Base-by-base conservation (phyloP, 1,140 invertebrate genomes). In the Listronotus oregonensis region DNA sequence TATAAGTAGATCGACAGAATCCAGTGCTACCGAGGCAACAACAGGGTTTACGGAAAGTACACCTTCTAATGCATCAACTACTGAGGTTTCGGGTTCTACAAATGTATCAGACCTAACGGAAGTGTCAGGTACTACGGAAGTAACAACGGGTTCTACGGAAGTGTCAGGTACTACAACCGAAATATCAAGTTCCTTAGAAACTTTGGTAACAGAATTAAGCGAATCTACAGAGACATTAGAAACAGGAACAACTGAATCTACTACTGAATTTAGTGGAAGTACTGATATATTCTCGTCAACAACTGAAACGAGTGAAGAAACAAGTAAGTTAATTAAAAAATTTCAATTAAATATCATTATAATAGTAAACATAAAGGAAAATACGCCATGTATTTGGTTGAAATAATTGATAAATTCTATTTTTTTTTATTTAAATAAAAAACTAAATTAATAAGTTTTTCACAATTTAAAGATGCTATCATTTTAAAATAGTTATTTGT, bases 281-380 rank as follows among this genome's bases (percentile, higher is more conserved):
- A 71, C 55, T 39, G 79, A 81, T 54, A 80, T 82, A 37, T 81
- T 79, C 76, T 70, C 67, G 15, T 73, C 75, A 27, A 72, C 80
- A 3, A 74, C 76, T 37, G 66, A 74, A 70, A 51, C 58, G 56
- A 59, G 37, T 9, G 64, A 66, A 21, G 47, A 37, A 6, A 62
- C 49, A 6, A 65, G 52, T 32, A 64, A n/a, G 46, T 63, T 14
- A 77, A 77, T 18, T 69, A 66, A 9, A 79, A 73, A 15, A 76
- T 18, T 21, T 39, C 7, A 39, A 39, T 8, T 12, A 8, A 39
- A 39, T 8, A 39, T 39, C 12, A 39, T 12, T 39, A 12, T 39
- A 12, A 39, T 39, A 39, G 12, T 39, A 8, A 12, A 8, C 7
- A 8, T 6, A 39, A 6, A 39, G 12, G 6, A 12, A 14, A 14